These are phyloP conservation scores for Paraplagusia blochii DNA, from an alignment of 2,113 vertebrate genomes.

Conservation along the genomic window DNA sequence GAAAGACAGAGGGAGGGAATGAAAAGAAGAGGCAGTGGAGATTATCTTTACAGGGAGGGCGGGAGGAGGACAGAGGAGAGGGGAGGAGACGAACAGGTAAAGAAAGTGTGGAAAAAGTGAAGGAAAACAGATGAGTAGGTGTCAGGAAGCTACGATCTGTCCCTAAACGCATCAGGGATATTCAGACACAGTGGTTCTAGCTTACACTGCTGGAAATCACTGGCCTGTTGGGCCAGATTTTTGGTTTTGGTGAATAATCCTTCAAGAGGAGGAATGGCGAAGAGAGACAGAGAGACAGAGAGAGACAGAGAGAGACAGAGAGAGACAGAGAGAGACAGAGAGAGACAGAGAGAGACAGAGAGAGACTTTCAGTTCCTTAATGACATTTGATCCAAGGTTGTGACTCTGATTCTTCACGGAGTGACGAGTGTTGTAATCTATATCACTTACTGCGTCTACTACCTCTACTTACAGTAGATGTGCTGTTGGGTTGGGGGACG, in stretches of 20 bases:
- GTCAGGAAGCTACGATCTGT: background rate
- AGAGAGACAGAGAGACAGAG: background rate
- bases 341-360: background rate
- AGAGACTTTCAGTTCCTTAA: conserved; percentile 10
- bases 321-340: background rate
- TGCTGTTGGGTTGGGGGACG: background rate
- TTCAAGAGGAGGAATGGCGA: background rate
- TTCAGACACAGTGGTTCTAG: too few relatives aligned
- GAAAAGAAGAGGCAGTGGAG: conserved; percentile 3
- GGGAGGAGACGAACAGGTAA: conserved; percentile 2
- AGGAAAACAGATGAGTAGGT: background rate
- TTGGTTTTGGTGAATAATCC: background rate
- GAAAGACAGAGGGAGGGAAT: conserved; percentile 27
- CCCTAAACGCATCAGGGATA: background rate
- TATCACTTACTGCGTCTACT: conserved; percentile 48
- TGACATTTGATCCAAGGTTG: conserved; percentile 45
- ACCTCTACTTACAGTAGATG: background rate
- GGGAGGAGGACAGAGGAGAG: conserved; percentile 7
- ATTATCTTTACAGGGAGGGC: conserved; percentile 34
- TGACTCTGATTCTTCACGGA: conserved; percentile 23
- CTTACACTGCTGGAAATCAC: background rate
- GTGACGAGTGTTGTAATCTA: conserved; percentile 42
- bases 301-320: background rate
- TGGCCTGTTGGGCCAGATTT: too few relatives aligned
- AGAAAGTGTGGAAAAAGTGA: background rate